phyloP scores from a whole-genome alignment of 2,888 invertebrate genomes.

The Calameuta pallipes region DNA sequence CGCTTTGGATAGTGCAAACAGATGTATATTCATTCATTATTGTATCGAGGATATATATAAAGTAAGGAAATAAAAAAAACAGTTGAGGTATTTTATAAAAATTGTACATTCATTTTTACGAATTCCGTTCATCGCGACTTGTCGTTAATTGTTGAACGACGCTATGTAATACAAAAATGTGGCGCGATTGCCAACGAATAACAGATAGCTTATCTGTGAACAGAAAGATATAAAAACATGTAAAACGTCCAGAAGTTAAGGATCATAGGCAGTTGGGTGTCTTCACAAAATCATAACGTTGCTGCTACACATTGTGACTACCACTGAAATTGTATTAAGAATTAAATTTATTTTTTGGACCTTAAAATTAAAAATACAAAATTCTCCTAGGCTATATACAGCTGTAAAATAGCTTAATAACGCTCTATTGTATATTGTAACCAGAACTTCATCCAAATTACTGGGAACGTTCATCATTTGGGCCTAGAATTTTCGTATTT shows the following conservation, averaged over 20 bases:
- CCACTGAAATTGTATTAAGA: neutral
- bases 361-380: constrained; percentile 21
- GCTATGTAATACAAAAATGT: neutral
- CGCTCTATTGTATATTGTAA: neutral
- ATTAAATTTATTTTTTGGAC: constrained; percentile 18
- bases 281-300: neutral
- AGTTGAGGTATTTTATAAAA: constrained; percentile 58
- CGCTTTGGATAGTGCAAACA: constrained; percentile 31
- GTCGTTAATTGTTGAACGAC: neutral
- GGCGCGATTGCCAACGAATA: neutral
- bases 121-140: neutral
- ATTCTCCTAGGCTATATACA: constrained; percentile 24
- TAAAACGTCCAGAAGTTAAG: neutral
- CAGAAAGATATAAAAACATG: neutral
- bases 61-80: constrained; percentile 48
- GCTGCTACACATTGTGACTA: neutral
- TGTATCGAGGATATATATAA: constrained; percentile 46
- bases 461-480: neutral
- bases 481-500: neutral
- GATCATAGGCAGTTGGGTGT: neutral
- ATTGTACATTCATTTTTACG: constrained; percentile 5
- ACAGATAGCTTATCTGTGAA: neutral
- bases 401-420: constrained; percentile 12
- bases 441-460: neutral
- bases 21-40: constrained; percentile 47